Conservation (phyloP, 2,888 invertebrate genomes). For the Zygothrica quintamaculata region DNA sequence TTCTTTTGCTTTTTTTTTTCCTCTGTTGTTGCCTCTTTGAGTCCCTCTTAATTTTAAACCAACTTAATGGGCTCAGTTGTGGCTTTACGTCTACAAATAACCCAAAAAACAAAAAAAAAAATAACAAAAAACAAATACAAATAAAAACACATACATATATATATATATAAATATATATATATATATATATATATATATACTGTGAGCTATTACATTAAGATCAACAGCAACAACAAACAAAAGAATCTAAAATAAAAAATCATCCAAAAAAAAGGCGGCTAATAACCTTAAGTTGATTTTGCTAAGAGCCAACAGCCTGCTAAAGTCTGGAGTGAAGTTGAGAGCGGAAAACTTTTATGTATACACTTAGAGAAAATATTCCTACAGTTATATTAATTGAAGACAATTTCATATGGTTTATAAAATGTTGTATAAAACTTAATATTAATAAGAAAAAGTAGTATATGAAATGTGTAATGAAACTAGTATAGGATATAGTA, state of each 20-base stretch:
- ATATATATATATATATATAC: conserved; percentile 5
- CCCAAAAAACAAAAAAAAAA: conserved; percentile 8
- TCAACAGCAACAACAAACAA: conserved; percentile 54
- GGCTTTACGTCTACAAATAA: conserved; percentile 6
- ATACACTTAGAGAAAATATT: conserved; percentile 43
- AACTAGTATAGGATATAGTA: too few species aligned
- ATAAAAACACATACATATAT: conserved; percentile 3
- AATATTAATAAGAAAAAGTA: too few species aligned
- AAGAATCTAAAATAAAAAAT: conserved; percentile 46
- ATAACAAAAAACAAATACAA: conserved; percentile 3
- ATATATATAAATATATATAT: conserved; percentile 8
- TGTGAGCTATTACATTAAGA: conserved; percentile 55
- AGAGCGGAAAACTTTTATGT: conserved; percentile 30
- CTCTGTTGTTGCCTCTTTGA: neutral
- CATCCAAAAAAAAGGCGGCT: conserved; percentile 58
- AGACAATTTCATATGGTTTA: too few species aligned
- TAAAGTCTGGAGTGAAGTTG: conserved; percentile 7
- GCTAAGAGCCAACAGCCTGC: conserved; percentile 40
- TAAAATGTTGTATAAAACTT: too few species aligned
- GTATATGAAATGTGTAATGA: neutral
- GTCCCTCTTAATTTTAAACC: conserved; percentile 8
- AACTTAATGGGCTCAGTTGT: conserved; percentile 24
- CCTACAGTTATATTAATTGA: too few species aligned
- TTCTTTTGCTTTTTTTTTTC: conserved; percentile 15
- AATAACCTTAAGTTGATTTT: conserved; percentile 62